Conservation (phyloP, 2,797 vertebrate genomes). For the Mormyrops attenuatus region DNA sequence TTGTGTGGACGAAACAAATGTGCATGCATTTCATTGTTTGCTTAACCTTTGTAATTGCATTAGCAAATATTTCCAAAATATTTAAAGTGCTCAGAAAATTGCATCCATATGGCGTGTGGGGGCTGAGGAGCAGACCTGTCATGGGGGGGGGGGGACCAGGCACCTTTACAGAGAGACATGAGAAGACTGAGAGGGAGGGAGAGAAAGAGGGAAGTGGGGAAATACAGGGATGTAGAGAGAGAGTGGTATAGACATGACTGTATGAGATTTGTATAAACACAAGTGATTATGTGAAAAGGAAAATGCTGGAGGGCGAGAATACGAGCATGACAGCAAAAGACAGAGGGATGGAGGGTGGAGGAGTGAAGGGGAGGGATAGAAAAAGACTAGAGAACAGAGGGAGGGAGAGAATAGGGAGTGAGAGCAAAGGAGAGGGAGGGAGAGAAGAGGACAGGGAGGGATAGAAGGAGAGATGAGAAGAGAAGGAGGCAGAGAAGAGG, state of each 20-base stretch:
- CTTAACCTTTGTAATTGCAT: conserved; percentile 32
- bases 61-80: conserved; percentile 28
- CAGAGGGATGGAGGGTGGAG: not conserved
- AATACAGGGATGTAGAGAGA: not conserved
- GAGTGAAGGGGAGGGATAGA: not conserved
- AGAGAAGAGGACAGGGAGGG: not conserved
- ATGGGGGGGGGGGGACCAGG: not conserved
- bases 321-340: not conserved
- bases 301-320: not conserved
- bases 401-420: not conserved
- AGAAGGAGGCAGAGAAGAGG: not conserved
- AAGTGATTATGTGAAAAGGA: not conserved
- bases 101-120: conserved; percentile 26
- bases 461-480: not conserved
- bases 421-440: not conserved
- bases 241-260: not conserved
- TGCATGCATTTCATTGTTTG: conserved; percentile 28
- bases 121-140: not conserved
- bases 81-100: conserved; percentile 29
- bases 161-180: not conserved
- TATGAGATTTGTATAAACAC: not conserved
- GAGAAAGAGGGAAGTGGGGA: not conserved
- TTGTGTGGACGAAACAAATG: conserved; percentile 24
- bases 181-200: not conserved
- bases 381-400: not conserved